Base-by-base conservation (phyloP, 23 tunicate genomes). In the Halocynthia aurantium region DNA sequence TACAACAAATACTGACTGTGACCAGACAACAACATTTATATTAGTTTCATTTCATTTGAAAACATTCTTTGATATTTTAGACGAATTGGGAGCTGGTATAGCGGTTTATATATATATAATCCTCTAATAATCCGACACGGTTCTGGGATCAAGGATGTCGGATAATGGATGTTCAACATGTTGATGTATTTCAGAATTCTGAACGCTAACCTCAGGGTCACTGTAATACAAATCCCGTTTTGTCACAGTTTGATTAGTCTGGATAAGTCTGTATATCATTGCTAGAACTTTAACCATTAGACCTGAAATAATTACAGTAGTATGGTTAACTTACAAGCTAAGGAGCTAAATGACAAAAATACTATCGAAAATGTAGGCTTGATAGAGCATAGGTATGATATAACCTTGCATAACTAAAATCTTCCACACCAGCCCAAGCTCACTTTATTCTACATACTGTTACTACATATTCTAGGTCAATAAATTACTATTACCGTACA, bases 181-280 rank as follows among this genome's bases (percentile, higher is more conserved):
- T 68, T 68, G 12, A 11, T n/a, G 66, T 72, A 76, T 44, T 31
- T 31, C 44, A 31, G 44, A 31, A 31, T 31, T 31, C 44, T 31
- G 44, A 31, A 31, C 44, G 44, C 83, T 72, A 68, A 92, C 98
- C 62, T 92, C 77, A 10, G 82, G 82, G 61, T 92, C 92, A 60
- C 79, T 90, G 74, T 92, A 92, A 79, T 57, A 92, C 69, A 92
- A 69, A 74, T 92, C 98, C 62, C 98, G 67, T 62, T 92, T 92
- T 40, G 98, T 92, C 0, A 92, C 93, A n/a, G 77, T 75, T 79
- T 92, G 84, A n/a, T 78, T 84, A n/a, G 85, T 72, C 50, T 85
- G 82, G 9, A 92, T 7, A 65, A 86, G 81, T 55, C 82, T 86
- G 81, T 92, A 86, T 19, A 92, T 78, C 85, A 82, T 92, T 18